phyloP scores from a whole-genome alignment of 2,113 vertebrate genomes.

The Bubo scandiacus region DNA sequence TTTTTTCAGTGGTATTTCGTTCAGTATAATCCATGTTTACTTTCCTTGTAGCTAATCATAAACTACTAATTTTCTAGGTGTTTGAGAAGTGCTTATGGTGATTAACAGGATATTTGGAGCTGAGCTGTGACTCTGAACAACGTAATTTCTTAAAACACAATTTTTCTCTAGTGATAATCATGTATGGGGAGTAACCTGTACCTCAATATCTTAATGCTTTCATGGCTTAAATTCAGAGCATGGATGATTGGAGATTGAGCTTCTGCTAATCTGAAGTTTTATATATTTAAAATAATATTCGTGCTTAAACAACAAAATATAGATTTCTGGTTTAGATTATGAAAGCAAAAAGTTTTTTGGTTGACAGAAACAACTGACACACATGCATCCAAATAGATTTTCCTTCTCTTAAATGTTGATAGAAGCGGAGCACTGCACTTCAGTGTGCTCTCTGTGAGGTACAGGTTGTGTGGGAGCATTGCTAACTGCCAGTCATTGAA shows the following conservation, averaged over 20 bases:
- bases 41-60: neutral
- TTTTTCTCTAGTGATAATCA: neutral
- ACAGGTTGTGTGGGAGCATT: neutral
- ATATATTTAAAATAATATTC: neutral
- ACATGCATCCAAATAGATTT: neutral
- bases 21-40: neutral
- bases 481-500: neutral
- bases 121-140: neutral
- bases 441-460: neutral
- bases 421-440: accelerated
- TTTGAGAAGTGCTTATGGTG: neutral
- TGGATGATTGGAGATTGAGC: neutral
- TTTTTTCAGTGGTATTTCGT: neutral
- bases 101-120: neutral
- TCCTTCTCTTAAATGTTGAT: neutral
- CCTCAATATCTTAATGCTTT: neutral
- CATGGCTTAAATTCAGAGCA: neutral
- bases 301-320: neutral
- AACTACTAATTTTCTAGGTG: neutral
- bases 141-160: neutral
- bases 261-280: neutral
- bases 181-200: neutral
- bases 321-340: neutral
- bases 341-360: neutral
- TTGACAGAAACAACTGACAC: neutral